Base-by-base conservation (phyloP, 2,797 vertebrate species). In the Pseudomugil gertrudae region DNA sequence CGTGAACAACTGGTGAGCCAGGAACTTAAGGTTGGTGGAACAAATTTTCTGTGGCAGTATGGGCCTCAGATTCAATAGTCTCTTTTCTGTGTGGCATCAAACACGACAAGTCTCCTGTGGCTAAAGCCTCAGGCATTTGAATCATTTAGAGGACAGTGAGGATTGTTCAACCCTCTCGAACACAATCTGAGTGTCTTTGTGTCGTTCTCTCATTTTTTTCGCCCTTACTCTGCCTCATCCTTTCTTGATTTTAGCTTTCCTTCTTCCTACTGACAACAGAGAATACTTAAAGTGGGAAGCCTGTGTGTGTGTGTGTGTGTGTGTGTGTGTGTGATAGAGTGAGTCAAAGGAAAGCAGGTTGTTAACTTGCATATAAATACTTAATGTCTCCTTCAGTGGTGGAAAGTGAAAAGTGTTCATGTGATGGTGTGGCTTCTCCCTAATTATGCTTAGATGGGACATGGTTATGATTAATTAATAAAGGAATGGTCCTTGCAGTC, bases 381-480 rank as follows among this genome's bases (percentile, higher is more conserved):
- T 97, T 97, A 96, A 99, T 98, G 96, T 95, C 93, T 87, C 91
- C 93, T 94, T 95, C 93, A 94, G 95, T 92, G 92, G 92, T 92
- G 91, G 92, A 94, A 94, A 84, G 87, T 80, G 76, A 81, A 84
- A 79, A 70, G 77, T 78, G 80, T 92, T 92, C 94, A 91, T 94
- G 93, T 94, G 92, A 95, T 95, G 94, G 94, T 95, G 95, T 95
- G 96, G 94, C 95, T 95, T 96, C 92, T 87, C 89, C 92, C 94
- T 98, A 98, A 98, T 98, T 97, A 96, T 95, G 95, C 94, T 95
- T 94, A 92, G 95, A 95, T 96, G 95, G 95, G 95, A 96, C 95
- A 95, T 14, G 57, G 88, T 85, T 93, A 98, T 99, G 96, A 96
- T 97, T 98, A 97, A 99, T 99, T 98, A 95, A 99, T 98, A 95